Conservation (phyloP, 2,113 vertebrate species). For the Megaceryle maxima region DNA sequence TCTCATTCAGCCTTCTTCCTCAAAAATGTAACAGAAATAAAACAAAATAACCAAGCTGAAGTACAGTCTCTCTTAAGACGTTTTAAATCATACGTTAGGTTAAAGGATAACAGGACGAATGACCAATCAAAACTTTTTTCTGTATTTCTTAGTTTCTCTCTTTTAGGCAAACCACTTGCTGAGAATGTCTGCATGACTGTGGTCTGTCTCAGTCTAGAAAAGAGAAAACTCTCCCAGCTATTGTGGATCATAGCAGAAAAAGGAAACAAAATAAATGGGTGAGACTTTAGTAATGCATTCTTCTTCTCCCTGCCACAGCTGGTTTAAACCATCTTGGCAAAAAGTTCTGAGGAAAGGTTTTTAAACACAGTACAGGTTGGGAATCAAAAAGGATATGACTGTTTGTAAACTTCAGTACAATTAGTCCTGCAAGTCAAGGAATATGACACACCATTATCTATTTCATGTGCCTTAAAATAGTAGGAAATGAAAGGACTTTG, state of each 20-base stretch:
- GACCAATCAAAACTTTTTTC: background rate
- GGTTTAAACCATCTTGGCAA: conserved; percentile 31
- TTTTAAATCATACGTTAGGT: background rate
- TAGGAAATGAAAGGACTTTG: conserved; percentile 59
- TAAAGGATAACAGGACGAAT: conserved; percentile 1
- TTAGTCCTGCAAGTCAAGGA: background rate
- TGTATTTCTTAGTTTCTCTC: conserved; percentile 33
- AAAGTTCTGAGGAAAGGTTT: conserved; percentile 7
- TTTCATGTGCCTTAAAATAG: conserved; percentile 44
- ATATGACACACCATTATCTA: background rate
- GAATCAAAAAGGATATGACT: conserved; percentile 62
- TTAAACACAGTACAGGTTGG: background rate
- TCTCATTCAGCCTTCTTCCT: background rate
- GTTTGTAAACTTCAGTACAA: conserved; percentile 38
- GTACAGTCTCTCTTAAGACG: background rate
- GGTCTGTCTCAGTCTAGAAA: conserved; percentile 63
- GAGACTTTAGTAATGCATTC: conserved; percentile 38
- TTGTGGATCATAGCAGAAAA: conserved; percentile 48
- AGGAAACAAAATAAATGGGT: conserved; percentile 50
- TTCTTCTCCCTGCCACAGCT: conserved; percentile 20
- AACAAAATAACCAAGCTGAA: background rate
- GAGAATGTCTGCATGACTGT: conserved; percentile 63
- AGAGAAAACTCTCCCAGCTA: conserved; percentile 54
- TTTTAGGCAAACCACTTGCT: conserved; percentile 54
- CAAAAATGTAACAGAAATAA: background rate